Evolutionary conservation across 1,140 invertebrate species (phyloP), one percentile per base, ranked within the genome.

Genomic region (Habropoda laboriosa): DNA sequence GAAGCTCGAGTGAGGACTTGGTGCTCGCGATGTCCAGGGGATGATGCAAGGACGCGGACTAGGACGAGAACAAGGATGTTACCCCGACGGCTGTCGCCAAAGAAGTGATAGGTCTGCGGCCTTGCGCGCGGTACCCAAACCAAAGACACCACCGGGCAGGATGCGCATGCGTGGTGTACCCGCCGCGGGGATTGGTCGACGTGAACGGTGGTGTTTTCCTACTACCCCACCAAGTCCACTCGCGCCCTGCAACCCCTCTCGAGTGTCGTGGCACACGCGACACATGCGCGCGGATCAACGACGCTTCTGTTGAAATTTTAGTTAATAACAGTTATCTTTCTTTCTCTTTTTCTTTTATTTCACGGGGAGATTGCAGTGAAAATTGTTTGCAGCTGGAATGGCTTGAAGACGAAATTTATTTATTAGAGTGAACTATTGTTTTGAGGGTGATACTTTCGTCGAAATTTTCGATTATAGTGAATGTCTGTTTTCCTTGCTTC

Each of bases 1-100:
- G 30, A 63, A 57, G 53, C 42, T 30, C 21, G 42, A 75, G 66
- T 64, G 64, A 71, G 40, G 45, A 53, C 32, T 86, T 73, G 71
- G 72, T 60, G 27, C 45, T 55, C 57, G 81, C 71, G 61, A 73
- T 81, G 68, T 57, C 47, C 47, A 79, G 64, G 82, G 74, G 66
- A 81, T 66, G 79, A 75, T 70, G 45, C 60, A 40, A 80, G 64
- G 66, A 51, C 68, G 55, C 63, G 73, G 67, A 79, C 45, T 83
- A 80, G 87, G 90, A 87, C 58, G 67, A 91, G 91, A 86, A 88
- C 87, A 83, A 90, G 90, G 91, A 92, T 92, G 91, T 89, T 91
- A 89, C 90, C 89, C 90, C 86, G 88, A 90, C 87, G 90, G 91
- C 90, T 92, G 91, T 91, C 91, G 91, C 90, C 90, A 92, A 92